A percentile compares a stretch with the other conserved stretches of the same genome.
Evolutionary conservation across 2,797 vertebrate species (phyloP).

Genomic region (Sebastes flavidus): DNA sequence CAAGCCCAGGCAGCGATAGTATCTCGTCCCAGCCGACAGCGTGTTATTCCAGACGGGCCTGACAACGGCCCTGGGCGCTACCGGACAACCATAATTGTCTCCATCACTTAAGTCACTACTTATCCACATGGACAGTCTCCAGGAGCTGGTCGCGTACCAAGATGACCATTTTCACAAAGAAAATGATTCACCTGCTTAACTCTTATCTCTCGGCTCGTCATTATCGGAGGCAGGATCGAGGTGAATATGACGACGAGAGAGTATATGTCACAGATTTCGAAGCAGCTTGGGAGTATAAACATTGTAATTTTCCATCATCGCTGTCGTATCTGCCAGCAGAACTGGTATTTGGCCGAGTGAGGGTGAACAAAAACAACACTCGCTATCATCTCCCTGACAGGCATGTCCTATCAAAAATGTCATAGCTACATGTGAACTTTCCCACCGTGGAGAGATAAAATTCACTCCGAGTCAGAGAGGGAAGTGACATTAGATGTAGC

Average conservation of each 20-base stretch:
- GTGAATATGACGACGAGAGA: conserved; percentile 31
- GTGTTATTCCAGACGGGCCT: conserved; percentile 61
- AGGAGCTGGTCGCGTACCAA: conserved; percentile 19
- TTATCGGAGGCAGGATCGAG: conserved; percentile 46
- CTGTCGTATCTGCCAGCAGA: conserved; percentile 44
- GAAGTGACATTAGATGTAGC: conserved; percentile 7
- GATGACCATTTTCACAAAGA: conserved; percentile 33
- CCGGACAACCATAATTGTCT: conserved; percentile 72
- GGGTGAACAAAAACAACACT: conserved; percentile 49
- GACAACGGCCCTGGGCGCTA: conserved; percentile 60
- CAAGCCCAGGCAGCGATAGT: conserved; percentile 58
- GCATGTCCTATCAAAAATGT: conserved; percentile 63
- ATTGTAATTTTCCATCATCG: conserved; percentile 50
- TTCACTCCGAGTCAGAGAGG: conserved; percentile 11
- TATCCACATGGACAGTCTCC: conserved; percentile 35
- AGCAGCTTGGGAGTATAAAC: conserved; percentile 36
- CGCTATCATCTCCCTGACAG: conserved; percentile 53
- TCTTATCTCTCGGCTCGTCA: conserved; percentile 31
- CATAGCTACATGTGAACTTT: conserved; percentile 66
- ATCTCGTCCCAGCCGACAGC: conserved; percentile 56
- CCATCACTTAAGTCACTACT: conserved; percentile 64
- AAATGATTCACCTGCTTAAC: conserved; percentile 51
- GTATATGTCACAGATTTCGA: conserved; percentile 27
- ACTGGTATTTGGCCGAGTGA: conserved; percentile 45
- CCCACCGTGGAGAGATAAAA: conserved; percentile 27